phyloP scores from a whole-genome alignment of 2,113 vertebrate genomes.

The Oenanthe oenanthe region DNA sequence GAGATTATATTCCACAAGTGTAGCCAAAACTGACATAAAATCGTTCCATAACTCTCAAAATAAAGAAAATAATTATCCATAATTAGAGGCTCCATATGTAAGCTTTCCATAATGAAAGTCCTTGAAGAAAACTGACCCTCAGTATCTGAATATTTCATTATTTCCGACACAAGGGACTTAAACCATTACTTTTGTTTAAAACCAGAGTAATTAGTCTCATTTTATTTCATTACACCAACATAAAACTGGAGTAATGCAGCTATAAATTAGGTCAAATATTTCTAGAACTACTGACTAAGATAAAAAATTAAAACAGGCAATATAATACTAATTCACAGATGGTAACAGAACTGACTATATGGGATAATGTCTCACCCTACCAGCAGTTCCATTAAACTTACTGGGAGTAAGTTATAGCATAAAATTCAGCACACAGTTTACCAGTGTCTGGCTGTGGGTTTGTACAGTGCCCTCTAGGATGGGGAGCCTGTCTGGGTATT shows the following conservation, averaged over 20 bases:
- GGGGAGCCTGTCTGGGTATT: not conserved
- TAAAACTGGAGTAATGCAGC: not conserved
- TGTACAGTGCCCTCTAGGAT: not conserved
- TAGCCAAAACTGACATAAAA: not conserved
- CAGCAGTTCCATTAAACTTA: not conserved
- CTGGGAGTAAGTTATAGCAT: not conserved
- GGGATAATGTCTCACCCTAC: not conserved
- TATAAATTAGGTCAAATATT: slow-evolving; percentile 10
- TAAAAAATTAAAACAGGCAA: not conserved
- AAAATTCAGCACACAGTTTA: not conserved
- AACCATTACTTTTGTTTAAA: not conserved
- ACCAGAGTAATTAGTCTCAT: not conserved
- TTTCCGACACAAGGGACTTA: not conserved
- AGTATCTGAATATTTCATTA: slow-evolving; percentile 1
- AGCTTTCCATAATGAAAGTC: not conserved
- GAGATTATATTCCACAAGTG: not conserved
- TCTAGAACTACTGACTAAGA: not conserved
- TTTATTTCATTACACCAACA: not conserved
- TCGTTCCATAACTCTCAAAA: not conserved
- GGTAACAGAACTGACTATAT: not conserved
- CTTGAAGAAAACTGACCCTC: not conserved
- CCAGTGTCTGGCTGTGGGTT: not conserved
- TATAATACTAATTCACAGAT: not conserved
- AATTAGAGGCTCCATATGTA: not conserved
- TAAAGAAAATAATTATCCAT: not conserved